Base-by-base conservation (phyloP, 1,140 invertebrate genomes). In the Aphis craccivora region DNA sequence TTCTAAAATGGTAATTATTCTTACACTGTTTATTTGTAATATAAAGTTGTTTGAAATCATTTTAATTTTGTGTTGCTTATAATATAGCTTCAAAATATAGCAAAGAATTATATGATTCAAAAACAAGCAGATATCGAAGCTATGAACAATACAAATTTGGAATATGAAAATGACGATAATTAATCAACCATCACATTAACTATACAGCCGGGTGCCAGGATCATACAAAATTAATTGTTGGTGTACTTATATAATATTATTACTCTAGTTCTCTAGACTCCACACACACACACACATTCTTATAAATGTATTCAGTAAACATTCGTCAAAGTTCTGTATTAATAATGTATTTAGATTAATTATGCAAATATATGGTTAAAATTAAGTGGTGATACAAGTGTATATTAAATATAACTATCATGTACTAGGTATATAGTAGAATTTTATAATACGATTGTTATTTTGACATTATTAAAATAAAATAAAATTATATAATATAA, bases 1-100 rank as follows among this genome's bases (percentile, higher is more conserved):
- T 35, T 89, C 88, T n/a, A 35, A 18, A 51, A 89, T 89, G 88
- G 88, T 89, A 55, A 89, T 23, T 37, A n/a, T 76, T 35, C 30
- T 76, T 18, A n/a, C 6, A n/a, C n/a, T 67, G 18, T n/a, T 76
- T n/a, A 40, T 40, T 1, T 2, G 37, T 40, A 40, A 30, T 11
- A 25, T 55, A 8, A 67, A 67, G 9, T 67, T 4, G 11, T 67
- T 67, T 40, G 30, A 67, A 67, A n/a, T 76, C 18, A 76, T 76
- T 76, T 53, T 6, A 1, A n/a, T n/a, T 76, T 76, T n/a, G 60
- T n/a, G 30, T n/a, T 76, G 5, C 60, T n/a, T n/a, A n/a, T n/a
- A 18, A n/a, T 76, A 20, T n/a, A 76, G 60, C 60, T 76, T 76
- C 60, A 76, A 76, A 4, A 76, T 76, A n/a, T 76, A 4, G 4